Conservation (phyloP, 30 jellyfish, hydroid and myxozoan species). For the Chrysaora quinquecirrha region DNA sequence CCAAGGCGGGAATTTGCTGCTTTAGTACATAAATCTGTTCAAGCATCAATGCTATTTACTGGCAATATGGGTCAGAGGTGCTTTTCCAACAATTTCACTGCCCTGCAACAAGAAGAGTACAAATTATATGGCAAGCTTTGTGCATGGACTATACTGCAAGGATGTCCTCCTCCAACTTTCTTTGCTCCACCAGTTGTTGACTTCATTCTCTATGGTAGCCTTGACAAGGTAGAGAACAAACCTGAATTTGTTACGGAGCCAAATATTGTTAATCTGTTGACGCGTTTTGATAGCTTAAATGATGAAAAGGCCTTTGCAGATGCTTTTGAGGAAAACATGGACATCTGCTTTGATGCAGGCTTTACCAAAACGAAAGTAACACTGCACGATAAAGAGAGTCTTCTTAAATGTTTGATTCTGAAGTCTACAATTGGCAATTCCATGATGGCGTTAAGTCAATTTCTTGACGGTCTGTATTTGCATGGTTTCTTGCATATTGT, state of each 20-base stretch:
- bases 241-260: slow-evolving; percentile 12
- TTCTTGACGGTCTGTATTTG: not conserved
- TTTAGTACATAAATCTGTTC: not conserved
- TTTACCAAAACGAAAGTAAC: not conserved
- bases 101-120: not conserved
- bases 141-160: slow-evolving; percentile 22
- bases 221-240: slow-evolving; percentile 12
- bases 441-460: not conserved
- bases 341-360: not conserved
- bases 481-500: not conserved
- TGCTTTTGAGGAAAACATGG: slow-evolving; percentile 5
- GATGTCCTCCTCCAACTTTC: slow-evolving; percentile 23
- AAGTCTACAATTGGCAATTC: not conserved
- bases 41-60: not conserved
- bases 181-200: slow-evolving; percentile 23
- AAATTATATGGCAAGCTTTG: not conserved
- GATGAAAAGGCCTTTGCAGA: slow-evolving; percentile 14
- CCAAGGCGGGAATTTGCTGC: too few relatives aligned
- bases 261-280: slow-evolving; percentile 4
- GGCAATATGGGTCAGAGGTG: not conserved
- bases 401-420: not conserved
- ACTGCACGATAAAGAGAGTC: not conserved
- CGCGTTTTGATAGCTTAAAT: slow-evolving; percentile 3
- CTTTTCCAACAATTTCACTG: not conserved
- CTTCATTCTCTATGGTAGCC: slow-evolving; percentile 10